Conservation (phyloP, 2,888 invertebrate genomes). For the Cyaniris semiargus region DNA sequence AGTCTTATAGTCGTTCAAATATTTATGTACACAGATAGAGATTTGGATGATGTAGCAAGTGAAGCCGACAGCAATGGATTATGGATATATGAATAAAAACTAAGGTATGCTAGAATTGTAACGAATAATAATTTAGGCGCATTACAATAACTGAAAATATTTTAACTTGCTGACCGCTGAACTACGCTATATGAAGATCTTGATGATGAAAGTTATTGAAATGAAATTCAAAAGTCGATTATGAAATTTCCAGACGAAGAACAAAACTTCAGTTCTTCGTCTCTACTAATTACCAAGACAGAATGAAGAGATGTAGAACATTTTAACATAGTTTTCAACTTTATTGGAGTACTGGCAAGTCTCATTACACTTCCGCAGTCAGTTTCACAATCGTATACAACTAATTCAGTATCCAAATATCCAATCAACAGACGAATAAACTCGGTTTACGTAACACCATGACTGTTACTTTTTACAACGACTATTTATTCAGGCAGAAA, state of each 20-base stretch:
- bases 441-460: conserved; percentile 45
- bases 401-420: conserved; percentile 43
- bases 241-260: not conserved
- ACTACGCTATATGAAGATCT: too few relatives aligned
- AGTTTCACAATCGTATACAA: conserved; percentile 26
- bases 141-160: too few relatives aligned
- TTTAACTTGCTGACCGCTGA: too few relatives aligned
- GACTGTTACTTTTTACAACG: conserved; percentile 45
- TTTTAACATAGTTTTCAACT: conserved; percentile 5
- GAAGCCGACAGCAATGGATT: too few relatives aligned
- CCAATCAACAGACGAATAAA: conserved; percentile 41
- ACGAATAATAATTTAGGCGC: too few relatives aligned
- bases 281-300: not conserved
- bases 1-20: too few relatives aligned
- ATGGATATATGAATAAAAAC: too few relatives aligned
- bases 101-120: too few relatives aligned
- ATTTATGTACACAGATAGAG: too few relatives aligned
- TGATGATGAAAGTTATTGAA: not conserved
- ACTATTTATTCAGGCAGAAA: conserved; percentile 36
- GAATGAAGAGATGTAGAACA: conserved; percentile 3
- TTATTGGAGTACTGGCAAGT: not conserved
- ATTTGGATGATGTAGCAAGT: too few relatives aligned
- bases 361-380: conserved; percentile 13
- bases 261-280: not conserved
- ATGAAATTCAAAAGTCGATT: not conserved